Percentiles rank a stretch among this genome's conserved stretches.
Conservation (phyloP, 2,888 invertebrate species). For the Meiosimyza decipiens region DNA sequence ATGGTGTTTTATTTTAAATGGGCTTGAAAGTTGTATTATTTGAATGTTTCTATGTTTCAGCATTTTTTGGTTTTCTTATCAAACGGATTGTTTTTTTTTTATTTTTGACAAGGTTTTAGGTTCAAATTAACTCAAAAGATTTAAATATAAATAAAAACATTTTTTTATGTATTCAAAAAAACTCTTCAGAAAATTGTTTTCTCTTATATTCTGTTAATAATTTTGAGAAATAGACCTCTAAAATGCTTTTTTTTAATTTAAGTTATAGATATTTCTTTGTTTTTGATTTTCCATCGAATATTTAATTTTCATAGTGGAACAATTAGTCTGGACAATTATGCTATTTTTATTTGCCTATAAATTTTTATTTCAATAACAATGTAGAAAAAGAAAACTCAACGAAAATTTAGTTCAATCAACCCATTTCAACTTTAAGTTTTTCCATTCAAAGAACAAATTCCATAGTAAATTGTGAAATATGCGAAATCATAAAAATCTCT, state of each 20-base stretch:
- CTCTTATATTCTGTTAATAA: conserved; percentile 31
- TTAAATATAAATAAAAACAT: conserved; percentile 4
- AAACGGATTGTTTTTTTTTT: not conserved
- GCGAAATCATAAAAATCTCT: too few relatives aligned
- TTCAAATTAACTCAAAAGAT: conserved; percentile 20
- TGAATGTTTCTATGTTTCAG: too few relatives aligned
- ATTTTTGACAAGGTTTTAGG: conserved; percentile 15
- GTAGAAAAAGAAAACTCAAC: not conserved
- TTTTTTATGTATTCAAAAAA: conserved; percentile 15
- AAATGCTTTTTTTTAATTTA: conserved; percentile 35
- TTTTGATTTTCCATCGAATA: conserved; percentile 43
- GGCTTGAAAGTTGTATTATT: not conserved
- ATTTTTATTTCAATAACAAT: conserved; percentile 27
- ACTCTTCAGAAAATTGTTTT: not conserved
- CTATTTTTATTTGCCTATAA: conserved; percentile 35
- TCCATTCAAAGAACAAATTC: too few relatives aligned
- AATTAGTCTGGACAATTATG: conserved; percentile 46
- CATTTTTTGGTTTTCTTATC: conserved; percentile 29
- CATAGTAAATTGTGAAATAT: too few relatives aligned
- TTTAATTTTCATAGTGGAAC: conserved; percentile 43
- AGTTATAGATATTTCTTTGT: conserved; percentile 11
- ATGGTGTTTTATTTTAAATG: conserved; percentile 24
- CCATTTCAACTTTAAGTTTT: not conserved
- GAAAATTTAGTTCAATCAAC: not conserved
- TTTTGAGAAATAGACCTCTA: conserved; percentile 39